Percentiles rank a stretch among this genome's conserved stretches.
Evolutionary conservation across 2,113 vertebrate species (phyloP).

Genomic region (Pholis gunnellus): DNA sequence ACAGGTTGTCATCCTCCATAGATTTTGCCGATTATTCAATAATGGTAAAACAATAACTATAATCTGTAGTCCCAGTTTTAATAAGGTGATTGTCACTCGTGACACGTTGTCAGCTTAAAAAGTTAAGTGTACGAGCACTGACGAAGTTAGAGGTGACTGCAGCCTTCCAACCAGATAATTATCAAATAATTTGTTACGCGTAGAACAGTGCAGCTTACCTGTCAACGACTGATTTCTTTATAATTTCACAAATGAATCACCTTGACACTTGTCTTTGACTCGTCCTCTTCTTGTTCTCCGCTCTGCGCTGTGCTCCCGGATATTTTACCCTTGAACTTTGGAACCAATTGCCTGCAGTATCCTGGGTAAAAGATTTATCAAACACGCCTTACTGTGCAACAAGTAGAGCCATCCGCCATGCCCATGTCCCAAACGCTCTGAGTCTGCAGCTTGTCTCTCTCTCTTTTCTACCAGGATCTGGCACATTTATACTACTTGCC

Average conservation of each 20-base stretch:
- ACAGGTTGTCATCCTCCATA: neutral
- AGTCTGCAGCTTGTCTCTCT: neutral
- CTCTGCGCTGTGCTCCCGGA: constrained; percentile 52
- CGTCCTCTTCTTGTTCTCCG: constrained; percentile 35
- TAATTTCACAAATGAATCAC: constrained; percentile 44
- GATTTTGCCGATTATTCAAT: neutral
- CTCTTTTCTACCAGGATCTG: constrained; percentile 76
- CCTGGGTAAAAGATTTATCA: constrained; percentile 83
- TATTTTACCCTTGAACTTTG: constrained; percentile 85
- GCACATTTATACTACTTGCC: constrained; percentile 84
- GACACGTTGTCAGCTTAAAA: neutral
- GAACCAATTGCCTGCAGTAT: constrained; percentile 75
- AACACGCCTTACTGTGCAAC: constrained; percentile 75
- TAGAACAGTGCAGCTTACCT: constrained; percentile 66
- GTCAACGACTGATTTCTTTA: constrained; percentile 13
- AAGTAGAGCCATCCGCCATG: constrained; percentile 35
- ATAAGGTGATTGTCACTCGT: neutral
- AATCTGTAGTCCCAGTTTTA: neutral
- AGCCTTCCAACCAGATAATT: neutral
- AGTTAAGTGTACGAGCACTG: neutral
- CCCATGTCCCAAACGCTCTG: constrained; percentile 1
- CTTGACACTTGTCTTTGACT: constrained; percentile 37
- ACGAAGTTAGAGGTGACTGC: constrained; percentile 2
- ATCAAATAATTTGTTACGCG: neutral
- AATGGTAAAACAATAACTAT: neutral